Evolutionary conservation across 2,888 invertebrate species (phyloP).

Genomic region (Drosophila algonquin): DNA sequence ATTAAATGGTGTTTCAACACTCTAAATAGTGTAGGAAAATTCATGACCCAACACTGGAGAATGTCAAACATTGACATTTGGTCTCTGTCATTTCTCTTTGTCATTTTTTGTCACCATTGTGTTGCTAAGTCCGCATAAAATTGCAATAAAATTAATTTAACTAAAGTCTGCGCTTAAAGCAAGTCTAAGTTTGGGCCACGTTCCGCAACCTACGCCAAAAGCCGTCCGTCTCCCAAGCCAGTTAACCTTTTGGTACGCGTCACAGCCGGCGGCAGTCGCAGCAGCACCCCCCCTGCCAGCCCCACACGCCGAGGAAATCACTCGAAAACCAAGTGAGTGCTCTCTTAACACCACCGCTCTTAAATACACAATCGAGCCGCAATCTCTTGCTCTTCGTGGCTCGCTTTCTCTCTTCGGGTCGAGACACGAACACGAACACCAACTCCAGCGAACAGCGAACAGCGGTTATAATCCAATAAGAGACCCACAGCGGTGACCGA

Average conservation of each 20-base stretch:
- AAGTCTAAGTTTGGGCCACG: slow-evolving; percentile 8
- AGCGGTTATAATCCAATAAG: not conserved
- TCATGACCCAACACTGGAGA: not conserved
- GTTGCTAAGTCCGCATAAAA: not conserved
- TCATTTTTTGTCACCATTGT: not conserved
- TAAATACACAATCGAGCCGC: not conserved
- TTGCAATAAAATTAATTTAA: not conserved
- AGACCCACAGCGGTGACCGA: not conserved
- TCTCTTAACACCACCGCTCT: not conserved
- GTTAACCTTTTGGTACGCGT: slow-evolving; percentile 42
- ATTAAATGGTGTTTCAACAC: no score
- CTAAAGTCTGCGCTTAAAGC: slow-evolving; percentile 1
- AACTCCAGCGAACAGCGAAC: not conserved
- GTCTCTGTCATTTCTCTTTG: not conserved
- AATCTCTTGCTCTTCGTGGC: not conserved
- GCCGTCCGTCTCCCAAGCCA: no score
- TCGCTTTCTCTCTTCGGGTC: not conserved
- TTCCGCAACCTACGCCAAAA: slow-evolving; percentile 46
- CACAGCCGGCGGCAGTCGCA: not conserved
- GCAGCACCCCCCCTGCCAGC: no score
- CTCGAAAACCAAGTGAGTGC: not conserved
- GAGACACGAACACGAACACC: not conserved
- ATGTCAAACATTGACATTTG: not conserved
- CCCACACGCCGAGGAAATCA: not conserved
- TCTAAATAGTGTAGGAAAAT: no score